Evolutionary conservation across 1,140 invertebrate species (phyloP), one percentile per base, ranked within the genome.

Genomic region (Probaryconus sp.): DNA sequence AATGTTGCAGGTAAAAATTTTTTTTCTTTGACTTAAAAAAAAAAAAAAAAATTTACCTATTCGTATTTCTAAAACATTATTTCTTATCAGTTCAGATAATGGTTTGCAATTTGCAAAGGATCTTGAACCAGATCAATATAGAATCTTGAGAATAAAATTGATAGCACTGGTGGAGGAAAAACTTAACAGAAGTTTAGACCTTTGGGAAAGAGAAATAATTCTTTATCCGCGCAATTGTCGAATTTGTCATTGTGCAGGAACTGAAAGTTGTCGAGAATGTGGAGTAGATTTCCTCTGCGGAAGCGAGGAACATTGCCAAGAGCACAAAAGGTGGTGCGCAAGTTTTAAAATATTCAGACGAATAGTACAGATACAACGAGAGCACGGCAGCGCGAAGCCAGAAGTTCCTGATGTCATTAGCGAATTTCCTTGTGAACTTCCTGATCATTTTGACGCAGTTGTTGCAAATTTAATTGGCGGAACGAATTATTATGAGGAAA

Each of bases 121-220:
- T n/a, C 82, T 88, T 30, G 83, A 87, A n/a, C 85, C 88, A 7
- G 89, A 92, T 1, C 86, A 91, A 51, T 93, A 91, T 74, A 83
- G 91, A 1, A 82, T 90, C 1, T 87, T 91, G 10, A 83, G 92
- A 10, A 88, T 92, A 79, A 89, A 91, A 47, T 85, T 90, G 69
- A 90, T 93, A 26, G 85, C 89, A 0, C 87, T 90, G 1, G 88
- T 91, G 38, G 90, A 92, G 71, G 87, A 89, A 33, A 83, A 86
- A 1, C 78, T 93, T 2, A 89, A 89, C 28, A 88, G 92, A 24
- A 77, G 81, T 3, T 73, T 94, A 14, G 83, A 90, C 6, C 87
- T 91, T 0, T 92, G 90, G 85, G 92, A 94, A 74, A 90, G 89
- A 45, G 93, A 94, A 73, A 89, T 91, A 0, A 78, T 94, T 2